Percentiles rank a stretch among this genome's conserved stretches.
phyloP scores from a whole-genome alignment of 1,140 invertebrate genomes.

The Drosophila punjabiensis region DNA sequence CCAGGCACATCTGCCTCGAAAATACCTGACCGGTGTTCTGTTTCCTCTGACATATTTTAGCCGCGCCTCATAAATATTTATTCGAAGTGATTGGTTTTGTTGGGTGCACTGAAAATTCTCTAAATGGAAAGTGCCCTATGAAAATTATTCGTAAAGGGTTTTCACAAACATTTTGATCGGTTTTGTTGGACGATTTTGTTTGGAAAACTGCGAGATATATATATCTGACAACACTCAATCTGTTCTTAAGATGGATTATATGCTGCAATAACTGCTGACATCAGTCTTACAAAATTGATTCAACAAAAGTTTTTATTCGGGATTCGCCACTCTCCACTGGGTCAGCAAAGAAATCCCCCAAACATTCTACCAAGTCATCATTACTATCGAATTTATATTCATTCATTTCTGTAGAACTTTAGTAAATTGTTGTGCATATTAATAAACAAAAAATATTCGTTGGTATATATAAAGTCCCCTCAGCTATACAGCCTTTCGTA shows the following conservation, averaged over 20 bases:
- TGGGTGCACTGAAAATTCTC: not conserved
- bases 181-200: too few relatives aligned
- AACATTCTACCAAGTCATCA: slow-evolving; percentile 26
- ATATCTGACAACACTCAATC: too few relatives aligned
- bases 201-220: too few relatives aligned
- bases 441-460: slow-evolving; percentile 12
- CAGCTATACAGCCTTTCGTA: too few relatives aligned
- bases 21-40: slow-evolving; percentile 33
- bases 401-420: slow-evolving; percentile 26
- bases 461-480: too few relatives aligned
- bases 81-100: not conserved
- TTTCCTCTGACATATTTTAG: slow-evolving; percentile 30
- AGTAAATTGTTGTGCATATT: slow-evolving; percentile 26
- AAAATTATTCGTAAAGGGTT: not conserved
- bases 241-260: too few relatives aligned
- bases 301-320: not conserved
- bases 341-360: slow-evolving; percentile 2
- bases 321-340: not conserved
- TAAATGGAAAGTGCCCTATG: not conserved
- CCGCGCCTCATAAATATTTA: slow-evolving; percentile 39
- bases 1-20: slow-evolving; percentile 7
- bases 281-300: too few relatives aligned
- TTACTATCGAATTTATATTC: slow-evolving; percentile 24
- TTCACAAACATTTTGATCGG: not conserved
- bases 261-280: too few relatives aligned